Conservation (phyloP, 2,113 vertebrate species). For the Thryonomys swinderianus region DNA sequence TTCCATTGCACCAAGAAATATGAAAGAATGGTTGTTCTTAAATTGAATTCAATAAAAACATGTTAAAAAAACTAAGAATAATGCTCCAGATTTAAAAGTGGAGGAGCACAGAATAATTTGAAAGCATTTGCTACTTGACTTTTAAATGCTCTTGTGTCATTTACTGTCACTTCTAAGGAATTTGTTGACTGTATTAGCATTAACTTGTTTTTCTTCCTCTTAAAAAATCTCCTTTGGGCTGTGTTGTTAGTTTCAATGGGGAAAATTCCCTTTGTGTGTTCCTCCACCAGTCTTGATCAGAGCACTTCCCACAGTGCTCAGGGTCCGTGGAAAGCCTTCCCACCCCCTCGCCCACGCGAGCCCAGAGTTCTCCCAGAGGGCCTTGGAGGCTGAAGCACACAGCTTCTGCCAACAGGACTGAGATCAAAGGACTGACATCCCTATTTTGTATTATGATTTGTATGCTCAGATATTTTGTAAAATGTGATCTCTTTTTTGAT, state of each 20-base stretch:
- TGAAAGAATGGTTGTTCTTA: neutral
- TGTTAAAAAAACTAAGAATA: neutral
- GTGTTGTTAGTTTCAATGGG: neutral
- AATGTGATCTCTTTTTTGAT: neutral
- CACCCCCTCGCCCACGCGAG: neutral
- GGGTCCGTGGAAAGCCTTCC: neutral
- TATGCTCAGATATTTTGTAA: neutral
- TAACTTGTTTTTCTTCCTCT: neutral
- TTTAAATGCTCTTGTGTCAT: neutral
- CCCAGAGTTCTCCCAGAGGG: neutral
- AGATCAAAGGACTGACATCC: neutral
- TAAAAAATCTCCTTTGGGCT: neutral
- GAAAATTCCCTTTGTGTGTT: neutral
- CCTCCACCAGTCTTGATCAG: neutral
- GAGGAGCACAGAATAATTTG: neutral
- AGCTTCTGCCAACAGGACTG: neutral
- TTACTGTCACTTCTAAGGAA: neutral
- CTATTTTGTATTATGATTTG: neutral
- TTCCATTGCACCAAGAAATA: neutral
- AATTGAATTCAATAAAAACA: neutral
- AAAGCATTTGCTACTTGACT: neutral
- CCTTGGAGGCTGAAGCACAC: neutral
- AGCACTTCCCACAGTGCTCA: constrained; percentile 2
- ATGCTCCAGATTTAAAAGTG: neutral
- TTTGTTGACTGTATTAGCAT: neutral